Conservation (phyloP, 2,113 vertebrate species). For the Hydrochoerus hydrochaeris region DNA sequence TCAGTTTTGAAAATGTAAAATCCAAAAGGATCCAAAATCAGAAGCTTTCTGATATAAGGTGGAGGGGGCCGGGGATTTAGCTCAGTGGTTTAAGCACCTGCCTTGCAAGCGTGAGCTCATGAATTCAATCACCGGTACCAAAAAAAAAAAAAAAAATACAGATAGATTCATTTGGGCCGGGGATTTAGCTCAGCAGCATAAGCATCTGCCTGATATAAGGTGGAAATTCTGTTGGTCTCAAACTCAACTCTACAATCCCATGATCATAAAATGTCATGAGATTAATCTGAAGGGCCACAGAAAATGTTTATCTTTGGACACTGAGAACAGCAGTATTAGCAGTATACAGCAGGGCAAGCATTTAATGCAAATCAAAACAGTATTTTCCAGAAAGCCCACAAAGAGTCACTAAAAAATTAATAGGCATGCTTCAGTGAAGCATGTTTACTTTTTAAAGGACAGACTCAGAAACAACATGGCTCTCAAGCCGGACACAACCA, state of each 20-base stretch:
- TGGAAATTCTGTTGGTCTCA: background rate
- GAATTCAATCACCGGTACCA: no score
- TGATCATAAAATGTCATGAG: conserved; percentile 52
- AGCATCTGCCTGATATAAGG: no score
- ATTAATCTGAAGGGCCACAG: conserved; percentile 48
- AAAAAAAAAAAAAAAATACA: no score
- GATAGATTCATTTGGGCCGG: no score
- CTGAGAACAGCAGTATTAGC: conserved; percentile 50
- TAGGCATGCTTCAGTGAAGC: conserved; percentile 2
- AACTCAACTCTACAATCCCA: background rate
- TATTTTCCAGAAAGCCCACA: conserved; percentile 41
- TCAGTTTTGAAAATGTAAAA: background rate
- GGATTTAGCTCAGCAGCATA: no score
- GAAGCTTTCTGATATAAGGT: background rate
- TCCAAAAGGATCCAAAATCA: background rate
- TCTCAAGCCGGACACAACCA: conserved; percentile 64
- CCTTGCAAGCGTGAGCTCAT: no score
- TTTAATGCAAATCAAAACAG: conserved; percentile 22
- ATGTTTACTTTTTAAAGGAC: conserved; percentile 55
- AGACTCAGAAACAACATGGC: conserved; percentile 64
- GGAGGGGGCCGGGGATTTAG: no score
- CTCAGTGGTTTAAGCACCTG: no score
- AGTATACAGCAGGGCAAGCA: background rate
- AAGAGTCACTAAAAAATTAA: conserved; percentile 61
- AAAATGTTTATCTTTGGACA: conserved; percentile 64